A percentile compares a stretch with the other conserved stretches of the same genome.
These are phyloP conservation scores for Oreochromis tanganicae DNA, from an alignment of 2,113 vertebrate genomes.

Conservation along the genomic window DNA sequence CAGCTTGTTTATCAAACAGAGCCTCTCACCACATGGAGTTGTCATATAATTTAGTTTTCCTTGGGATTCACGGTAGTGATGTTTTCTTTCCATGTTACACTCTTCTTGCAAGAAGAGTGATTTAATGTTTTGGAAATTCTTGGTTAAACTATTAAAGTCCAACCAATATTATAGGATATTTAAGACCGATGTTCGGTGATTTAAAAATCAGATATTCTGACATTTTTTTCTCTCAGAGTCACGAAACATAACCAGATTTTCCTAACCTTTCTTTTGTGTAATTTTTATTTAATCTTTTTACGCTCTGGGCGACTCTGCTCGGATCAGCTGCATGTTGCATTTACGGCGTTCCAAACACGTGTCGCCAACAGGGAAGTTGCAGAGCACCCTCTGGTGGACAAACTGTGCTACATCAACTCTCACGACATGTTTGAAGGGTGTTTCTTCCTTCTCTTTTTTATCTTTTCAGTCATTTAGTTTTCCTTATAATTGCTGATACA, in stretches of 20 bases:
- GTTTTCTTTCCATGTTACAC: not conserved
- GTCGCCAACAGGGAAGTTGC: not conserved
- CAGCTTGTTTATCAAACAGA: not conserved
- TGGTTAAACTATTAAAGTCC: not conserved
- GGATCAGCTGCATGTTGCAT: not conserved
- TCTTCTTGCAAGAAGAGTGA: not conserved
- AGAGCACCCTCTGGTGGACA: not conserved
- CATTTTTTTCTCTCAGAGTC: not conserved
- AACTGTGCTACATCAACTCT: not conserved
- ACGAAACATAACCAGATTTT: not conserved
- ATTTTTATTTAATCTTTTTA: not conserved
- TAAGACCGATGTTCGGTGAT: accelerated
- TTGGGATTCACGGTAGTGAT: not conserved
- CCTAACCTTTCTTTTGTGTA: not conserved
- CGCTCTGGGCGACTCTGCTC: accelerated
- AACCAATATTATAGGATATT: not conserved
- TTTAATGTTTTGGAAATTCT: not conserved
- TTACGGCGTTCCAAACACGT: accelerated
- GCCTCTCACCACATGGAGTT: not conserved
- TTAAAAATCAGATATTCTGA: not conserved
- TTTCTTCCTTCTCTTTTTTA: not conserved
- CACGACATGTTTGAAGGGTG: not conserved
- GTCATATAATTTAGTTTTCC: not conserved
- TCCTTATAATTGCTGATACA: not conserved
- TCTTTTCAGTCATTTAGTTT: not conserved